Evolutionary conservation across 2,113 vertebrate species (phyloP).

Genomic region (Cromileptes altivelis): DNA sequence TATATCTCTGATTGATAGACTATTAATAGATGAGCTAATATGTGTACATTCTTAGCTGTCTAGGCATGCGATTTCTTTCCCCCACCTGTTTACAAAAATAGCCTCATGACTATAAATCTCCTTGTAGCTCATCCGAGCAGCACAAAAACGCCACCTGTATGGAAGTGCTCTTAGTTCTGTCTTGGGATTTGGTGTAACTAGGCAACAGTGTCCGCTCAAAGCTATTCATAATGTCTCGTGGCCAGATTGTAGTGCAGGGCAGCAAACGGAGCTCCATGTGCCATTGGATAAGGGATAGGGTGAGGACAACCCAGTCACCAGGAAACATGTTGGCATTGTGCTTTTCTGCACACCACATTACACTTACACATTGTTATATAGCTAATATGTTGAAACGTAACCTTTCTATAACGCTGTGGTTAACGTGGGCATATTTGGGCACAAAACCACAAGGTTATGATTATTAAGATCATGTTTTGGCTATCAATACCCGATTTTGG

Average conservation of each 20-base stretch:
- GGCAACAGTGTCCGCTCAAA: slow-evolving; percentile 22
- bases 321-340: too few species aligned
- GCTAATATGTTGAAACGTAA: too few species aligned
- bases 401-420: too few species aligned
- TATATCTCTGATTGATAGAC: slow-evolving; percentile 47
- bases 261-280: background rate
- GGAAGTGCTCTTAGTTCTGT: slow-evolving; percentile 17
- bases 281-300: background rate
- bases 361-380: too few species aligned
- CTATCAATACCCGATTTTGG: too few species aligned
- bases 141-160: background rate
- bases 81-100: slow-evolving; percentile 70
- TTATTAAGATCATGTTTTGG: too few species aligned
- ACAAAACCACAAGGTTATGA: too few species aligned
- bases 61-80: slow-evolving; percentile 55
- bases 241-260: background rate
- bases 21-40: slow-evolving; percentile 52
- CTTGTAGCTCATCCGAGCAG: slow-evolving; percentile 49
- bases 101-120: slow-evolving; percentile 41
- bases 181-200: slow-evolving; percentile 43
- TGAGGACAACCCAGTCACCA: background rate
- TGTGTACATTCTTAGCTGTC: slow-evolving; percentile 84
- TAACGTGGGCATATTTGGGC: too few species aligned
- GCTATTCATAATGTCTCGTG: slow-evolving; percentile 23
- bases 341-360: too few species aligned